Conservation (phyloP, 2,888 invertebrate species). For the Nymphalis urticae region DNA sequence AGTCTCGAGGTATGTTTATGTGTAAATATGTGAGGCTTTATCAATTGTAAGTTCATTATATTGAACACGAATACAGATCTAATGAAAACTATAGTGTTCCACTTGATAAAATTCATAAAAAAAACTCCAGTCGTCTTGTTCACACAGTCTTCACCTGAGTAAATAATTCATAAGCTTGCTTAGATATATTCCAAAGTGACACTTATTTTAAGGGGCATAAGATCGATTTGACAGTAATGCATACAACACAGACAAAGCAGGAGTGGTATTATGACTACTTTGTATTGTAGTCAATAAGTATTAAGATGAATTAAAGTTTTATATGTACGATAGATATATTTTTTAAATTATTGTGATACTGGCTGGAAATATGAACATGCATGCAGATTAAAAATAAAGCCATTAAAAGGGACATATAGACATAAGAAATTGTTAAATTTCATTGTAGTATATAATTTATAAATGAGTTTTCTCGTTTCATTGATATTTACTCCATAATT, state of each 20-base stretch:
- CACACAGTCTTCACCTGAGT: constrained; percentile 48
- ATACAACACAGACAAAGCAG: neutral
- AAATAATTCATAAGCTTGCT: constrained; percentile 40
- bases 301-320: neutral
- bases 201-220: neutral
- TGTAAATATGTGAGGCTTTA: too few species aligned
- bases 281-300: neutral
- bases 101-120: constrained; percentile 17
- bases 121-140: constrained; percentile 10
- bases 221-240: neutral
- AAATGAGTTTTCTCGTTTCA: too few species aligned
- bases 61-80: neutral
- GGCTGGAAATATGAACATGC: too few species aligned
- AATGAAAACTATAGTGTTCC: constrained; percentile 3
- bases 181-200: constrained; percentile 2
- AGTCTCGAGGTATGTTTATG: too few species aligned
- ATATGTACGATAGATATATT: too few species aligned
- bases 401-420: too few species aligned
- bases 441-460: too few species aligned
- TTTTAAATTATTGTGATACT: too few species aligned
- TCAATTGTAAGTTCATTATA: neutral
- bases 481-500: neutral
- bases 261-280: neutral
- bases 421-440: too few species aligned
- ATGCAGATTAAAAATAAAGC: too few species aligned